Evolutionary conservation across 2,797 vertebrate species (phyloP).

Genomic region (Sphenopsis melanotis): DNA sequence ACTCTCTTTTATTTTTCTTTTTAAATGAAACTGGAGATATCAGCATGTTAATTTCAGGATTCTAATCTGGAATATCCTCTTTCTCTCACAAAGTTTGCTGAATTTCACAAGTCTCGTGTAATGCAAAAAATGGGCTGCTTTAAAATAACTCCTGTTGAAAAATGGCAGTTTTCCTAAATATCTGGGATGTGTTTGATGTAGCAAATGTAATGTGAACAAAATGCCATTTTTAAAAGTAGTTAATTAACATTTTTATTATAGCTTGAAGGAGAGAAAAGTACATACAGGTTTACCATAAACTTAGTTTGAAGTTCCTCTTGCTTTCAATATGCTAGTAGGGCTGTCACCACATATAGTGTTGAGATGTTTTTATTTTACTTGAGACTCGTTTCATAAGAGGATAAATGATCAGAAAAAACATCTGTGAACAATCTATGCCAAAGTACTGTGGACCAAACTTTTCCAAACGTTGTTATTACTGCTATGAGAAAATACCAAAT

Average conservation of each 20-base stretch:
- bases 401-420: not conserved
- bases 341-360: not conserved
- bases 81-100: not conserved
- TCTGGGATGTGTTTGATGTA: constrained; percentile 38
- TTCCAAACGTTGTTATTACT: not conserved
- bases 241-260: not conserved
- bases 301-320: not conserved
- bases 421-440: not conserved
- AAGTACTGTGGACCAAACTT: not conserved
- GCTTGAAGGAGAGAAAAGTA: not conserved
- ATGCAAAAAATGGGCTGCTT: constrained; percentile 21
- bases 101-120: constrained; percentile 24
- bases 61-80: not conserved
- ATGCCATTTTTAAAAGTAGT: not conserved
- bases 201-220: not conserved
- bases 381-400: not conserved
- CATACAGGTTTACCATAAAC: not conserved
- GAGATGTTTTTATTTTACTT: not conserved
- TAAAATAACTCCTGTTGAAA: constrained; percentile 46
- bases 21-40: not conserved
- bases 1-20: fast-evolving
- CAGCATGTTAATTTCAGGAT: not conserved
- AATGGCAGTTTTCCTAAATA: constrained; percentile 41
- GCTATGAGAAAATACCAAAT: not conserved
- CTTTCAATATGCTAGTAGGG: not conserved